A percentile compares a stretch with the other conserved stretches of the same genome.
Conservation (phyloP, 2,113 vertebrate species). For the Psephotus haematonotus region DNA sequence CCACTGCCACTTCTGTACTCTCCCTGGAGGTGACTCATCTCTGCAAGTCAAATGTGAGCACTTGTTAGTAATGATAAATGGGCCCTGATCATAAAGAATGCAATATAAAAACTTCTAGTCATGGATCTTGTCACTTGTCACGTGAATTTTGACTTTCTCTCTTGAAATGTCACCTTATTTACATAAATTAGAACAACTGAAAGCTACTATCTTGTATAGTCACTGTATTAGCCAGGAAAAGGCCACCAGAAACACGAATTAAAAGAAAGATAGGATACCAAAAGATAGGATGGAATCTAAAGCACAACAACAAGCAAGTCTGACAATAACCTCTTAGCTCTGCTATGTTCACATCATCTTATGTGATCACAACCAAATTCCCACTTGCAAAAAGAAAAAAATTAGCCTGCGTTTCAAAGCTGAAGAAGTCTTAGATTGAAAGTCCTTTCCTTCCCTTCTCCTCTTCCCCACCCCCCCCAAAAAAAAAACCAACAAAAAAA, state of each 20-base stretch:
- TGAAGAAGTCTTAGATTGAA: not conserved
- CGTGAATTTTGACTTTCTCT: not conserved
- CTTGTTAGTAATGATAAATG: not conserved
- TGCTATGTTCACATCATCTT: not conserved
- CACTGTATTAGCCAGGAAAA: not conserved
- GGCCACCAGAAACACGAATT: not conserved
- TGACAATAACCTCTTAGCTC: not conserved
- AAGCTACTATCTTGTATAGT: not conserved
- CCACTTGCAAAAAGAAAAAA: not conserved
- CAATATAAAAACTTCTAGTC: not conserved
- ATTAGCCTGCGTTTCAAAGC: not conserved
- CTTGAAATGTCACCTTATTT: not conserved
- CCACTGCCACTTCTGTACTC: conserved; percentile 77
- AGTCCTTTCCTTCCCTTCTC: not conserved
- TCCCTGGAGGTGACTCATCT: conserved; percentile 83
- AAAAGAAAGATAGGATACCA: not conserved
- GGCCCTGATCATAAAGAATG: not conserved
- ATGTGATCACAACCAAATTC: not conserved
- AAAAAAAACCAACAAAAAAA: not conserved
- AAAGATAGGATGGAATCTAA: not conserved
- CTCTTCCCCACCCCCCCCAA: not conserved
- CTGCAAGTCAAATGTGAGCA: conserved; percentile 61
- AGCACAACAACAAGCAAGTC: not conserved
- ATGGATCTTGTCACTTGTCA: not conserved
- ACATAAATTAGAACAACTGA: not conserved